A percentile compares a stretch with the other conserved stretches of the same genome.
phyloP scores from a whole-genome alignment of 2,888 invertebrate species.

The Microctonus aethiopoides region DNA sequence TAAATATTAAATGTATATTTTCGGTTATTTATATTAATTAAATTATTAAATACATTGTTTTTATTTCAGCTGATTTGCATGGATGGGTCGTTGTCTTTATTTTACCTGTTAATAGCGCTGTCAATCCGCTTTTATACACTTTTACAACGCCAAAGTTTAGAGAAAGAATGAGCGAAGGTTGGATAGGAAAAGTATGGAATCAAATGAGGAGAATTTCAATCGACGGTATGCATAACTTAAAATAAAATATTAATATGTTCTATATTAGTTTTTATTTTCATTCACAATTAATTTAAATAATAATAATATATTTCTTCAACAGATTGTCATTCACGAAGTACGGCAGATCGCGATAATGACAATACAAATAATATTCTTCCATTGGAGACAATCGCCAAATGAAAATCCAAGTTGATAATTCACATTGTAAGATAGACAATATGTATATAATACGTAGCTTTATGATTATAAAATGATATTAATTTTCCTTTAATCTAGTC shows the following conservation, averaged over 20 bases:
- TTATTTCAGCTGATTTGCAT: conserved; percentile 71
- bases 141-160: conserved; percentile 76
- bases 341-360: conserved; percentile 32
- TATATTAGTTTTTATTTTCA: neutral
- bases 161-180: conserved; percentile 66
- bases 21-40: neutral
- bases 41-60: neutral
- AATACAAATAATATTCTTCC: conserved; percentile 41
- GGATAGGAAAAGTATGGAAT: conserved; percentile 50
- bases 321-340: conserved; percentile 46
- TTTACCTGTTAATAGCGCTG: conserved; percentile 75
- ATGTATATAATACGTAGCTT: neutral
- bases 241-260: neutral
- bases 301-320: too few species aligned
- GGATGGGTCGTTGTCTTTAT: conserved; percentile 77
- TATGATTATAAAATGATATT: neutral
- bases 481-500: neutral
- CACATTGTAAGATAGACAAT: neutral
- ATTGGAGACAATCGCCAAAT: conserved; percentile 26
- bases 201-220: conserved; percentile 49
- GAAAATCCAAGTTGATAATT: neutral
- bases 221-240: conserved; percentile 43
- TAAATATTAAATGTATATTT: too few species aligned
- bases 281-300: too few species aligned
- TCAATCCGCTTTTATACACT: conserved; percentile 77